Base-by-base conservation (phyloP, 23 tunicate species). In the Ciona savignyi region DNA sequence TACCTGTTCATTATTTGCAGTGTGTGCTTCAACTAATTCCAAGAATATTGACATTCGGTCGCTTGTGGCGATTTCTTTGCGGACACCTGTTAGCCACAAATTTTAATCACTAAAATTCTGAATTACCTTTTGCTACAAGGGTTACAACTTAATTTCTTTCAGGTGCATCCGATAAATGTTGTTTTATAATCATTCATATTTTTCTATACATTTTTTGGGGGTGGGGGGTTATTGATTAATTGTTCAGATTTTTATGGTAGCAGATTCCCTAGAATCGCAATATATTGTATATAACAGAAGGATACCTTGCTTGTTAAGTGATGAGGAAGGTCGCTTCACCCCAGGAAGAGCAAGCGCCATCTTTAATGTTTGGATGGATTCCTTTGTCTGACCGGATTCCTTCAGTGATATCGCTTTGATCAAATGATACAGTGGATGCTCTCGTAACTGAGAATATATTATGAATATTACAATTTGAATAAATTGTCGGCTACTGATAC, bases 271-370 rank as follows among this genome's bases (percentile, higher is more conserved):
- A n/a, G n/a, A n/a, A n/a, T n/a, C n/a, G n/a, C n/a, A n/a, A n/a
- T n/a, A n/a, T n/a, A n/a, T n/a, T n/a, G n/a, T n/a, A n/a, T n/a
- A n/a, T n/a, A n/a, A n/a, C n/a, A n/a, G n/a, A n/a, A n/a, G n/a
- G n/a, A n/a, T n/a, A 82, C 84, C 68, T 73, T 77, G 88, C 74
- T 72, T 78, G 3, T 75, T 76, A 30, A 78, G 15, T 24, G 82
- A 66, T 4, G 96, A 83, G 9, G 42, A 35, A 24, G 96, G 88
- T 3, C 80, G 42, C 70, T 88, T 88, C 15, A 90, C 90, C 1
- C 97, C 97, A 19, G 97, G 97, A 26, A 90, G n/a, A 0, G 85
- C 66, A 21, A 90, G 68, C 3, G 97, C 97, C 78, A 90, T 51
- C 70, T 90, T 90, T 26, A 90, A 51, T 15, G 97, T 84, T 65